A percentile compares a stretch with the other conserved stretches of the same genome.
These are phyloP conservation scores for Aix galericulata DNA, from an alignment of 2,113 vertebrate genomes.

Conservation along the genomic window DNA sequence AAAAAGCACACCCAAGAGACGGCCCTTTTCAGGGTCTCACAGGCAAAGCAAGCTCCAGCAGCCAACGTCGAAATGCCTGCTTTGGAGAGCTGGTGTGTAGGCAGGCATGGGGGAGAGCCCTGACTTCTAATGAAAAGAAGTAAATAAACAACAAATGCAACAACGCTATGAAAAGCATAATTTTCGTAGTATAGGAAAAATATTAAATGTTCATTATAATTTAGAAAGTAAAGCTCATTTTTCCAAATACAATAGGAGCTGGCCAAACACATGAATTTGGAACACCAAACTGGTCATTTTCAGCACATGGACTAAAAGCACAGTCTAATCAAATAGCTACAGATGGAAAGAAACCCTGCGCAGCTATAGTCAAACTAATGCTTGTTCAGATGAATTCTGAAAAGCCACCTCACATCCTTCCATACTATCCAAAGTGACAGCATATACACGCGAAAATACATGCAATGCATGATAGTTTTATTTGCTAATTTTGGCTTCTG, in stretches of 20 bases:
- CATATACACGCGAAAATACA: neutral
- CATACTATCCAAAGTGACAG: neutral
- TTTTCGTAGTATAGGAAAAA: conserved; percentile 32
- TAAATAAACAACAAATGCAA: conserved; percentile 3
- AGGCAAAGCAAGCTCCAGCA: conserved; percentile 4
- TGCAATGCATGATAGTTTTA: neutral
- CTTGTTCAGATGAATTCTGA: neutral
- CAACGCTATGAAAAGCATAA: conserved; percentile 20
- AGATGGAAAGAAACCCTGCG: neutral
- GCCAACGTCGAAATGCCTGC: conserved; percentile 15
- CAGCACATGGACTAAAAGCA: neutral
- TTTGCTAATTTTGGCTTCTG: neutral
- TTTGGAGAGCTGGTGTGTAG: neutral
- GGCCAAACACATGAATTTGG: neutral
- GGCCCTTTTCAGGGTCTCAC: neutral
- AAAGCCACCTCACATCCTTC: neutral
- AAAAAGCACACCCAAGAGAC: neutral
- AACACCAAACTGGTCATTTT: neutral
- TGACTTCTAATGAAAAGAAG: conserved; percentile 12
- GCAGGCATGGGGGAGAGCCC: neutral
- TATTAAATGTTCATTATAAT: neutral
- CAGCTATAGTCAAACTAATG: neutral
- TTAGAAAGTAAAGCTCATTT: conserved; percentile 39
- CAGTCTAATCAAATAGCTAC: neutral
- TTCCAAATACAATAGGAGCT: neutral